Evolutionary conservation across 2,113 vertebrate species (phyloP), one percentile per base, ranked within the genome.

Genomic region (Pipa parva): DNA sequence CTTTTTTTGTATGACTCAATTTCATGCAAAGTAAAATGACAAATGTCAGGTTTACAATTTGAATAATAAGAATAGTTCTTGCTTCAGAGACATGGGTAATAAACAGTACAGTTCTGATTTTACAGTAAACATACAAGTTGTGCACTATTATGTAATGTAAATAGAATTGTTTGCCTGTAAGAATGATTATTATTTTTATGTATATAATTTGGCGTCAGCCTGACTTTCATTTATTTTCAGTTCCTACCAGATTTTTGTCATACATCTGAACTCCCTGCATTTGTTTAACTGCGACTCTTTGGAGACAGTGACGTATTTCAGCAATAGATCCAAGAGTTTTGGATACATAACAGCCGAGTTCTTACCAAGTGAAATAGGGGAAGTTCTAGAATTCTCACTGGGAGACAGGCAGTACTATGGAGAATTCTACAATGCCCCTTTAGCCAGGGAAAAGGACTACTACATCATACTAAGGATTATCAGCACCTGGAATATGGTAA

Each of bases 171-270:
- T n/a, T n/a, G n/a, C n/a, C n/a, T n/a, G n/a, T n/a, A n/a, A n/a
- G n/a, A n/a, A n/a, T n/a, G n/a, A n/a, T n/a, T n/a, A n/a, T n/a
- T n/a, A n/a, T n/a, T n/a, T n/a, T n/a, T n/a, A n/a, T n/a, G n/a
- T n/a, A n/a, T n/a, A n/a, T n/a, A n/a, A n/a, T n/a, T n/a, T n/a
- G n/a, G n/a, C n/a, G n/a, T n/a, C n/a, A n/a, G n/a, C n/a, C n/a
- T n/a, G n/a, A n/a, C n/a, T 78, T 74, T n/a, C n/a, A n/a, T 76
- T 46, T 73, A 36, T 75, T 73, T 84, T 18, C 77, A 98, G 96
- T 78, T 76, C 89, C n/a, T 98, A 95, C 80, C 94, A 99, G 79
- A 90, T 97, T 72, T 85, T 95, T 60, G 95, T 97, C 62, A 75
- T 95, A 73, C 92, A 92, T 15, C 51, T 90, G 28, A 80, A 79